Base-by-base conservation (phyloP, 2,888 invertebrate genomes). In the Venustoraphidia nigricollis region DNA sequence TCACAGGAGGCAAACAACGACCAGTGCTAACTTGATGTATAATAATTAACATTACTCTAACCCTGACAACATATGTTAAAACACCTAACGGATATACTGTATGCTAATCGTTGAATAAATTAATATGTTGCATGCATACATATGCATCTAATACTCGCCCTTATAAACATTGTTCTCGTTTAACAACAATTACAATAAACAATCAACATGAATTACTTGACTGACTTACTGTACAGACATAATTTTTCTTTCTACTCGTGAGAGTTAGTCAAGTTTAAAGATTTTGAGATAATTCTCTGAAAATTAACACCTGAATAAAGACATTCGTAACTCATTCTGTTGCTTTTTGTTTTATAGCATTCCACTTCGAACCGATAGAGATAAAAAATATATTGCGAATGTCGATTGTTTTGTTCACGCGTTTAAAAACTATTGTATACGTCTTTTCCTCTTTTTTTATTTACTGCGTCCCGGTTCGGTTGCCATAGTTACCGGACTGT, bases 91-190 rank as follows among this genome's bases (percentile, higher is more conserved):
- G 67, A 68, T 68, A 68, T 66, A 62, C 66, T 67, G 27, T 27
- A 68, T 68, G 67, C 66, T 67, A 67, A 68, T 68, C 63, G 65
- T 61, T 59, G 66, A 65, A 66, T 67, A 68, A 68, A 68, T 68
- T 68, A 67, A 68, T 67, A 67, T 65, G 66, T 66, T 65, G 66
- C 63, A 65, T 61, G 66, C 66, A 67, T 67, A 66, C 66, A 67
- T 67, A 67, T 67, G 67, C 65, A 67, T 67, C 65, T 57, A 54
- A 56, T 53, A 56, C 54, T 49, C 51, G 60, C 49, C 61, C 65
- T 58, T 55, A 11, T 36, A 13, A n/a, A 10, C 36, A 14, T 36
- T 34, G 11, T 35, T 44, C 14, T 6, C 34, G 11, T 27, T 27
- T 9, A 17, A 11, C 9, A 11, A 11, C 34, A 42, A 17, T 27